phyloP scores from a whole-genome alignment of 2,797 vertebrate species.

The Erethizon dorsatum region DNA sequence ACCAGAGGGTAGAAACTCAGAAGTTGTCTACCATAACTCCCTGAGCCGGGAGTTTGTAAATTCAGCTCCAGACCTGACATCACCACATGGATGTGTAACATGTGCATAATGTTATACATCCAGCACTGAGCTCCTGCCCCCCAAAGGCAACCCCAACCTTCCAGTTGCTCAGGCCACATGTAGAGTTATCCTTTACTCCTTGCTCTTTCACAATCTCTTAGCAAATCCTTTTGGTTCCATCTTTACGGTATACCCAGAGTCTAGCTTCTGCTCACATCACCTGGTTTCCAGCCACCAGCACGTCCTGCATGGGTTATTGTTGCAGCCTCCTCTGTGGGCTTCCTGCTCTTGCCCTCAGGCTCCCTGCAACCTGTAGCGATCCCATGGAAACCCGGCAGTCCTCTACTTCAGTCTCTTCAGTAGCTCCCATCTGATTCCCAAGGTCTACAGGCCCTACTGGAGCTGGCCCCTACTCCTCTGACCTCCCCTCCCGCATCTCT shows the following conservation, averaged over 20 bases:
- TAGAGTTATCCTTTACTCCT: background rate
- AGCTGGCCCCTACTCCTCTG: background rate
- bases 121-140: background rate
- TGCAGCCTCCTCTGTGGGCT: background rate
- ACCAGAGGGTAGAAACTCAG: background rate
- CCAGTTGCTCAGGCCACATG: background rate
- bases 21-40: background rate
- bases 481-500: background rate
- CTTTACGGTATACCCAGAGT: background rate
- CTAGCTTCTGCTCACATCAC: background rate
- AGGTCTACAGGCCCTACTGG: background rate
- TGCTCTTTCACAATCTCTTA: background rate
- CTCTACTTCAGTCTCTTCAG: background rate
- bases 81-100: background rate
- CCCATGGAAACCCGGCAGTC: background rate
- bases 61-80: background rate
- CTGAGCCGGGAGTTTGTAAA: background rate
- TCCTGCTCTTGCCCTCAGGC: background rate
- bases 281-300: background rate
- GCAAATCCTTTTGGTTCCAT: background rate
- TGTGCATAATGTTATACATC: accelerated
- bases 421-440: background rate
- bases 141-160: background rate
- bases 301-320: background rate
- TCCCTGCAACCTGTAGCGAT: background rate